Evolutionary conservation across 64 coral and sea anemone genomes (phyloP).

Genomic region (Montipora efflorescens): DNA sequence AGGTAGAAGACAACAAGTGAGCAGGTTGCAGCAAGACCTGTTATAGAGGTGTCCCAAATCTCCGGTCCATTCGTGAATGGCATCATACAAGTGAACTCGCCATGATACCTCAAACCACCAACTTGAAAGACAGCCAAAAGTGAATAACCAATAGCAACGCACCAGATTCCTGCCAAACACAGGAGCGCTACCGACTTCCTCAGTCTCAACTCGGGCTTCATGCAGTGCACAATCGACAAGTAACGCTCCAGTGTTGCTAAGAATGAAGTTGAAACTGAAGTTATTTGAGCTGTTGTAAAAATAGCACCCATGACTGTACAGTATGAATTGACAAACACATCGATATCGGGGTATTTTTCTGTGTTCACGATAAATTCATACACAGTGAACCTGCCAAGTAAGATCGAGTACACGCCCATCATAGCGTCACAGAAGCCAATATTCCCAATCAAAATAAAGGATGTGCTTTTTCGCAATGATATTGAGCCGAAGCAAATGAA

Average conservation of each 20-base stretch:
- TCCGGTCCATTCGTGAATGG: slow-evolving; percentile 42
- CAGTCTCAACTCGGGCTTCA: slow-evolving; percentile 45
- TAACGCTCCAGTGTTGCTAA: slow-evolving; percentile 55
- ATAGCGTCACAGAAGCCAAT: slow-evolving; percentile 54
- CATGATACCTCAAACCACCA: slow-evolving; percentile 63
- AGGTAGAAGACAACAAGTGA: slow-evolving; percentile 44
- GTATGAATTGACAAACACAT: slow-evolving; percentile 52
- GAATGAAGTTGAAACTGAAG: slow-evolving; percentile 33
- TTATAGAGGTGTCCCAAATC: neutral
- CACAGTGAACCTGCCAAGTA: slow-evolving; percentile 60
- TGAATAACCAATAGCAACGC: slow-evolving; percentile 26
- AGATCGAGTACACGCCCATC: slow-evolving; percentile 59
- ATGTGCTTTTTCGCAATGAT: slow-evolving; percentile 31
- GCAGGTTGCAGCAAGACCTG: slow-evolving; percentile 17
- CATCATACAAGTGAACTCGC: slow-evolving; percentile 67
- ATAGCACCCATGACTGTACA: slow-evolving; percentile 56
- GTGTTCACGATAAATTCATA: slow-evolving; percentile 68
- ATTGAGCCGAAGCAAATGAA: slow-evolving; percentile 5
- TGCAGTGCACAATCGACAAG: slow-evolving; percentile 50
- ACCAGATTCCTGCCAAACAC: slow-evolving; percentile 29
- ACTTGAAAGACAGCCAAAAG: slow-evolving; percentile 51
- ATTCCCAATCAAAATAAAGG: slow-evolving; percentile 61
- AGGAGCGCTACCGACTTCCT: neutral
- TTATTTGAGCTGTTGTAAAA: slow-evolving; percentile 56
- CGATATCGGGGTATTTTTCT: slow-evolving; percentile 5